Evolutionary conservation across 1,140 invertebrate genomes (phyloP).

Genomic region (Saxidomus purpurata): DNA sequence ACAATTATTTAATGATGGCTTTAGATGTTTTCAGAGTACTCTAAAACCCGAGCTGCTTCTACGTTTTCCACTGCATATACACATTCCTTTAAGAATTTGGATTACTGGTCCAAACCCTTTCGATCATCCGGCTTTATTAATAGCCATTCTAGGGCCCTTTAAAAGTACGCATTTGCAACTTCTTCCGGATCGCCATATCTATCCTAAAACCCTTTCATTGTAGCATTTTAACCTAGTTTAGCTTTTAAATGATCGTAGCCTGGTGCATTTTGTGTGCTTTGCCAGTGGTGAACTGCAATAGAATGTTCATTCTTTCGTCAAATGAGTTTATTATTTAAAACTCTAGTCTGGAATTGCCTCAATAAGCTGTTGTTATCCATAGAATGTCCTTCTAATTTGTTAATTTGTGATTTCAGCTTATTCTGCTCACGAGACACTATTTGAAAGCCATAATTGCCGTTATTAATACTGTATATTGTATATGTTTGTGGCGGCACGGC

Average conservation of each 20-base stretch:
- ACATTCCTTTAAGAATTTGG: slow-evolving; percentile 62
- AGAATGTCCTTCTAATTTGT: slow-evolving; percentile 61
- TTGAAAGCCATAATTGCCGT: not conserved
- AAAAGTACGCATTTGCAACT: slow-evolving; percentile 65
- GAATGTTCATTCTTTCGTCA: slow-evolving; percentile 58
- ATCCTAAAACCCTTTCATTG: slow-evolving; percentile 44
- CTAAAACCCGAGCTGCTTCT: slow-evolving; percentile 31
- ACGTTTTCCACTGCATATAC: slow-evolving; percentile 47
- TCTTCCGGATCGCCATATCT: slow-evolving; percentile 63
- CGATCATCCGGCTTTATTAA: slow-evolving; percentile 37
- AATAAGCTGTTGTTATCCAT: slow-evolving; percentile 59
- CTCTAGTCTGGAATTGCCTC: slow-evolving; percentile 61
- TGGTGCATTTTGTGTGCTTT: slow-evolving; percentile 60
- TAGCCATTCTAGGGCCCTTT: slow-evolving; percentile 59
- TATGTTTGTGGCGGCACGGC: too few species aligned
- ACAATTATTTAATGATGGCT: slow-evolving; percentile 10
- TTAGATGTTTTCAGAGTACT: slow-evolving; percentile 60
- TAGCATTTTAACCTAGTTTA: slow-evolving; percentile 54
- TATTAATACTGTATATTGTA: too few species aligned
- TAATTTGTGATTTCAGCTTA: slow-evolving; percentile 59
- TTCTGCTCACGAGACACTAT: slow-evolving; percentile 7
- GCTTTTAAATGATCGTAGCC: slow-evolving; percentile 58
- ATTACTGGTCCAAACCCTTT: slow-evolving; percentile 58
- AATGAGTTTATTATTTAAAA: slow-evolving; percentile 48
- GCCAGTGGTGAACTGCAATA: slow-evolving; percentile 62